Evolutionary conservation across 2,113 vertebrate species (phyloP).

Genomic region (Nipponia nippon): DNA sequence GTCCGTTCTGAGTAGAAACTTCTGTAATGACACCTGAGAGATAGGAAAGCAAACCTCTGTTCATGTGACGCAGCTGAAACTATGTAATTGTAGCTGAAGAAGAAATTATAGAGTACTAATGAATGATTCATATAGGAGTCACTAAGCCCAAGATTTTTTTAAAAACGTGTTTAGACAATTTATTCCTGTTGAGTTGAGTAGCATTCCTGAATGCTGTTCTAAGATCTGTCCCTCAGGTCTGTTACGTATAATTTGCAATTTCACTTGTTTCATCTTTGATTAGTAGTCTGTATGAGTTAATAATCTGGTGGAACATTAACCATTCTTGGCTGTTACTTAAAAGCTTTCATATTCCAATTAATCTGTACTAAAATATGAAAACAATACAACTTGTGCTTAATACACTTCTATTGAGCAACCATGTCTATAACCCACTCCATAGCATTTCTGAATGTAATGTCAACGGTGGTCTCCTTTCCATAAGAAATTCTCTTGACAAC

Average conservation of each 20-base stretch:
- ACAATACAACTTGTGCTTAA: not conserved
- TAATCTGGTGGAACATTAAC: slow-evolving; percentile 5
- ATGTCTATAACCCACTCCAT: not conserved
- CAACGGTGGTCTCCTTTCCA: not conserved
- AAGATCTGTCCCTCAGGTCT: slow-evolving; percentile 24
- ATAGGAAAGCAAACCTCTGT: not conserved
- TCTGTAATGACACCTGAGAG: not conserved
- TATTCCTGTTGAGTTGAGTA: not conserved
- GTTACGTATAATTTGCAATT: slow-evolving; percentile 34
- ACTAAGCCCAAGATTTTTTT: not conserved
- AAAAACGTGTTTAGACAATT: slow-evolving; percentile 14
- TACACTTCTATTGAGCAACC: not conserved
- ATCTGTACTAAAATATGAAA: not conserved
- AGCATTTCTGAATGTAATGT: not conserved
- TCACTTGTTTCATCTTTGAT: slow-evolving; percentile 20
- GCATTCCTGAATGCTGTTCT: slow-evolving; percentile 5
- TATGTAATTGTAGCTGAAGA: not conserved
- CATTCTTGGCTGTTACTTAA: not conserved
- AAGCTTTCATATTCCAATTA: slow-evolving; percentile 16
- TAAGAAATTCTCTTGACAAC: not conserved
- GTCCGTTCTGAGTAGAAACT: not conserved
- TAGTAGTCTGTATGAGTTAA: slow-evolving; percentile 17
- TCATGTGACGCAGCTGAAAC: not conserved
- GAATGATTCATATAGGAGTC: not conserved
- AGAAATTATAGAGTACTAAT: slow-evolving; percentile 33